A percentile compares a stretch with the other conserved stretches of the same genome.
phyloP scores from a whole-genome alignment of 1,140 invertebrate genomes.

The Ceratitis capitata region DNA sequence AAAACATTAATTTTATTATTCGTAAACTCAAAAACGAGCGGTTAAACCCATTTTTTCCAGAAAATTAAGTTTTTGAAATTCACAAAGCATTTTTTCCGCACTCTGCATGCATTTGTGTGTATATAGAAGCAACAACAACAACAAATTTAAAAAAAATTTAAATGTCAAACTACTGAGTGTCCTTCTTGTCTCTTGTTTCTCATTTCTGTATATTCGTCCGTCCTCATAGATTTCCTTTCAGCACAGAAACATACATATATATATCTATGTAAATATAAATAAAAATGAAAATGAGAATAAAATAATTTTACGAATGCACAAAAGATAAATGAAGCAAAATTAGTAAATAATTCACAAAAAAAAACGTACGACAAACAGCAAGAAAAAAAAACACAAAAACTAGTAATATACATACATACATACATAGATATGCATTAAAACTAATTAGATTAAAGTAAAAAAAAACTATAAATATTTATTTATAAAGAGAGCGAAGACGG shows the following conservation, averaged over 20 bases:
- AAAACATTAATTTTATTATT: too few species aligned
- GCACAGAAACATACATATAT: neutral
- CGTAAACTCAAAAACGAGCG: neutral
- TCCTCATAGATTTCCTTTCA: constrained; percentile 23
- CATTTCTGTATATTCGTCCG: constrained; percentile 21
- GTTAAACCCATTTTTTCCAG: neutral
- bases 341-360: constrained; percentile 1
- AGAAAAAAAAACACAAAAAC: neutral
- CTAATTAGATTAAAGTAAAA: too few species aligned
- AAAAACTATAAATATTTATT: neutral
- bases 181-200: constrained; percentile 4
- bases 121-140: neutral
- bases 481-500: constrained; percentile 19
- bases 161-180: neutral
- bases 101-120: neutral
- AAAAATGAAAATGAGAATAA: neutral
- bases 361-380: neutral
- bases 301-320: neutral
- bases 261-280: neutral
- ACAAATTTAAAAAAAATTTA: neutral
- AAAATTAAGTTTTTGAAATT: neutral
- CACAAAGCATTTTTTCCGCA: neutral
- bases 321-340: neutral
- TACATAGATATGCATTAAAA: too few species aligned
- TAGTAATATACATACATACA: neutral